phyloP scores from a whole-genome alignment of 2,797 vertebrate genomes.

The Microctenopoma lineatum region DNA sequence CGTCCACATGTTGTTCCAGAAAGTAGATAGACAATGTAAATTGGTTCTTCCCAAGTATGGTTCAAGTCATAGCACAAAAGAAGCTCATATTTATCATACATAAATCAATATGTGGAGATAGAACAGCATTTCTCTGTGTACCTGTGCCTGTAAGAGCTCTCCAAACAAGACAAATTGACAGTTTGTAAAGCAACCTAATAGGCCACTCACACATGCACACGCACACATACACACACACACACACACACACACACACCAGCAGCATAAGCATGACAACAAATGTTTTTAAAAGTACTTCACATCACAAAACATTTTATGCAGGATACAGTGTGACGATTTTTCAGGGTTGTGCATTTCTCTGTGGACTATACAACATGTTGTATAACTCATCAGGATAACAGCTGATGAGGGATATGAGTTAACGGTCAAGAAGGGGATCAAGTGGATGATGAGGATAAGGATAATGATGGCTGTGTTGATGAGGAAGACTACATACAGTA shows the following conservation, averaged over 20 bases:
- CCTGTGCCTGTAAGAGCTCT: slow-evolving; percentile 23
- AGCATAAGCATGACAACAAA: slow-evolving; percentile 15
- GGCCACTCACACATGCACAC: neutral
- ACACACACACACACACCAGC: slow-evolving; percentile 1
- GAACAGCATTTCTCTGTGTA: slow-evolving; percentile 23
- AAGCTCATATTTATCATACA: slow-evolving; percentile 49
- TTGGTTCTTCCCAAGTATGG: slow-evolving; percentile 38
- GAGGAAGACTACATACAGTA: slow-evolving; percentile 34
- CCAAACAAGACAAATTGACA: slow-evolving; percentile 49
- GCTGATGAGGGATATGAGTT: slow-evolving; percentile 48
- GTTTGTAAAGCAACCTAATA: slow-evolving; percentile 40
- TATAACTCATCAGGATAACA: slow-evolving; percentile 48
- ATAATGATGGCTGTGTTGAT: slow-evolving; percentile 59
- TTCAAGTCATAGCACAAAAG: slow-evolving; percentile 25
- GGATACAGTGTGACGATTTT: slow-evolving; percentile 13
- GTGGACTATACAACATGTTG: slow-evolving; percentile 38
- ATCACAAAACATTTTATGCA: slow-evolving; percentile 14
- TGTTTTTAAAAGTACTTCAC: slow-evolving; percentile 21
- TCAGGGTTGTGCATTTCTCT: slow-evolving; percentile 23
- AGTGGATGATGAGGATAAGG: slow-evolving; percentile 66
- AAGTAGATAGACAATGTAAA: slow-evolving; percentile 42
- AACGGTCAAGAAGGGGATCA: slow-evolving; percentile 64
- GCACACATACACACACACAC: neutral
- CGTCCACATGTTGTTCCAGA: slow-evolving; percentile 40
- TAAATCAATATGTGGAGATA: slow-evolving; percentile 42